Evolutionary conservation across 30 jellyfish, hydroid and myxozoan genomes (phyloP).

Genomic region (Turritopsis dohrnii): DNA sequence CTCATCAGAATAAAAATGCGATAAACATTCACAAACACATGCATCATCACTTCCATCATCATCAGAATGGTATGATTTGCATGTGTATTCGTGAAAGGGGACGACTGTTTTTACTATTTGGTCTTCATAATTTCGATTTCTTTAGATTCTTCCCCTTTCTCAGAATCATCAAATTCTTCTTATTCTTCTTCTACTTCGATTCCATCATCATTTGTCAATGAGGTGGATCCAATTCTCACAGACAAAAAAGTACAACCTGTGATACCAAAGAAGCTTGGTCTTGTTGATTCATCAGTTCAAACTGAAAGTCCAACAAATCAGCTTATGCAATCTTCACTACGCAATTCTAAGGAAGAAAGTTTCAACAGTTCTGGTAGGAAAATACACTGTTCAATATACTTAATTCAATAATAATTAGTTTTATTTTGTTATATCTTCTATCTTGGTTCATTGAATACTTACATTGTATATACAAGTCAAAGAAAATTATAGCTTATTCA

Average conservation of each 20-base stretch:
- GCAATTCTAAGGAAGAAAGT: not conserved
- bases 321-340: not conserved
- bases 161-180: not conserved
- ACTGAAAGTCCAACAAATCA: not conserved
- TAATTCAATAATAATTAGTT: too few species aligned
- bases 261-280: not conserved
- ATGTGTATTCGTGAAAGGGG: not conserved
- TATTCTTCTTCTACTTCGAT: not conserved
- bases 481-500: too few species aligned
- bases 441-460: too few species aligned
- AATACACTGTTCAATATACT: too few species aligned
- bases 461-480: too few species aligned
- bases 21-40: slow-evolving; percentile 53
- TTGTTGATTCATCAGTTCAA: slow-evolving; percentile 29
- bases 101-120: too few species aligned
- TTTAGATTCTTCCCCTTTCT: not conserved
- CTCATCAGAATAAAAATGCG: slow-evolving; percentile 1
- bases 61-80: slow-evolving; percentile 17
- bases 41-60: slow-evolving; percentile 77
- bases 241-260: not conserved
- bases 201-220: not conserved
- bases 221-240: not conserved
- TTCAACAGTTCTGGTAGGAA: not conserved
- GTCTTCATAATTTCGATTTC: not conserved
- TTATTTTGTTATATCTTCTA: too few species aligned